These are phyloP conservation scores for Oryctolagus cuniculus DNA, from an alignment of 2,113 vertebrate species.

Conservation along the genomic window DNA sequence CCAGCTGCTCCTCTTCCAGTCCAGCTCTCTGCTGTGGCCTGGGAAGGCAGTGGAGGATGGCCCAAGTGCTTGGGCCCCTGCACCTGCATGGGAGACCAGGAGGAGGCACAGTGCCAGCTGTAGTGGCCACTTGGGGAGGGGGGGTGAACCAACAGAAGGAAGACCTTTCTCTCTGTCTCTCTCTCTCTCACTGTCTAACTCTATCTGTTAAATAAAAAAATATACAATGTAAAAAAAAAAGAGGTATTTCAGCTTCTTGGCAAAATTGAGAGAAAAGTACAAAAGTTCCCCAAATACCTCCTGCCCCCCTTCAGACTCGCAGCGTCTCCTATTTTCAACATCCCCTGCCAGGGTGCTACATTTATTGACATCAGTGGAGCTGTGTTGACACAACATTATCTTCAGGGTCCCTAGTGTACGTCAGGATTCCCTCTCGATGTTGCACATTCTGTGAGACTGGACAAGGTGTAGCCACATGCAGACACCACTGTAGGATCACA, in stretches of 20 bases:
- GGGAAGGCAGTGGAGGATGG: too few relatives aligned
- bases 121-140: too few relatives aligned
- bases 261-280: background rate
- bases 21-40: too few relatives aligned
- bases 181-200: too few relatives aligned
- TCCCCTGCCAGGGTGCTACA: background rate
- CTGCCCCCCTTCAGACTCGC: background rate
- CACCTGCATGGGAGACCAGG: too few relatives aligned
- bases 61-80: too few relatives aligned
- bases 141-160: too few relatives aligned
- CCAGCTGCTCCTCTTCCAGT: too few relatives aligned
- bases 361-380: background rate
- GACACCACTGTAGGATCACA: background rate
- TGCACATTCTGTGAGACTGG: background rate
- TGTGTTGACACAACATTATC: background rate
- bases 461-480: background rate
- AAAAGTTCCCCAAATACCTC: background rate
- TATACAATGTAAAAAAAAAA: too few relatives aligned
- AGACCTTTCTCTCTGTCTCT: too few relatives aligned
- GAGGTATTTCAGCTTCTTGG: background rate
- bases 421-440: background rate
- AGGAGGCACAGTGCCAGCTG: too few relatives aligned
- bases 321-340: background rate
- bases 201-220: too few relatives aligned
- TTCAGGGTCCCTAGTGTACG: background rate